A percentile compares a stretch with the other conserved stretches of the same genome.
These are phyloP conservation scores for Mycteria americana DNA, from an alignment of 2,797 vertebrate species.

Conservation along the genomic window DNA sequence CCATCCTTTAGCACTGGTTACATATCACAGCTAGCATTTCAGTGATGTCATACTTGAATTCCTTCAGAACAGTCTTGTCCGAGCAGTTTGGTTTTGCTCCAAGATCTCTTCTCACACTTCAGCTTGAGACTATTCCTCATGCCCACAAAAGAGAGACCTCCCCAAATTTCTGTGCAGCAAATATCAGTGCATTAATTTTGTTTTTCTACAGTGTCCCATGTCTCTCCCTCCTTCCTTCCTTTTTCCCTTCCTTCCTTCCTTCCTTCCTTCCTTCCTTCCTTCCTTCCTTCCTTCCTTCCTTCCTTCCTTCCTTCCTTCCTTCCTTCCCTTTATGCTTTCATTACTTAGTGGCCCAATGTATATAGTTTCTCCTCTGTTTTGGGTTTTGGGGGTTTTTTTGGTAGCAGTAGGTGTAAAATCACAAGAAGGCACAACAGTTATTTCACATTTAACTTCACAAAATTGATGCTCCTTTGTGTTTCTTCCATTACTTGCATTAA, in stretches of 20 bases:
- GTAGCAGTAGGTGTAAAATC: background rate
- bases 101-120: background rate
- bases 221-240: background rate
- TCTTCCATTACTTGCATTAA: background rate
- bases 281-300: background rate
- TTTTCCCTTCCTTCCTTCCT: background rate
- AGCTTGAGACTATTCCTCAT: background rate
- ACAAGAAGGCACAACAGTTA: background rate
- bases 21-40: background rate
- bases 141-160: background rate
- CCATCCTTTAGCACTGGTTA: background rate
- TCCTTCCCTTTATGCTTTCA: background rate
- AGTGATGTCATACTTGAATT: background rate
- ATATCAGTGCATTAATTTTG: background rate
- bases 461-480: background rate
- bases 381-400: background rate
- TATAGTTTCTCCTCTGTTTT: background rate
- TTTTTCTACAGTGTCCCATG: background rate
- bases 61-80: background rate
- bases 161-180: background rate
- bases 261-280: background rate
- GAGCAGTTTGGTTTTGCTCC: background rate
- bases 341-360: background rate
- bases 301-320: no score
- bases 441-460: background rate